phyloP scores from a whole-genome alignment of 1,140 invertebrate genomes.

The Laupala kohalensis region DNA sequence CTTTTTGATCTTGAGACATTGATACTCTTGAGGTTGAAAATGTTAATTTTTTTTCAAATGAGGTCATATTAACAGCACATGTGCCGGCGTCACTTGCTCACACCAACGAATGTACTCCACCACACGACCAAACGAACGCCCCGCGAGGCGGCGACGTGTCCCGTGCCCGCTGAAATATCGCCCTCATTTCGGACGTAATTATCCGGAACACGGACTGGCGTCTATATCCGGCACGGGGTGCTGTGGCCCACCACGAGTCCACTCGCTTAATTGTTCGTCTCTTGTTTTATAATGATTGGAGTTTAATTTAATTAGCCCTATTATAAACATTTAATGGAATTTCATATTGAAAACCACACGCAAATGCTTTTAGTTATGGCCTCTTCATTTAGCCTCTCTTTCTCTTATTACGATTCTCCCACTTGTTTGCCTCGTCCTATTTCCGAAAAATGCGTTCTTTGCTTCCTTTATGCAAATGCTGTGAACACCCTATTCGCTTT shows the following conservation, averaged over 20 bases:
- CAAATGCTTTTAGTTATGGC: not conserved
- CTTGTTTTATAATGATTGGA: not conserved
- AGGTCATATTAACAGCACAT: no score
- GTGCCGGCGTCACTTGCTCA: no score
- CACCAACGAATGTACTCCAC: no score
- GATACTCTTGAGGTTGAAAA: no score
- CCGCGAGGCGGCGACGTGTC: no score
- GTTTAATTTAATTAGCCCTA: not conserved
- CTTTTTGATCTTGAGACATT: no score
- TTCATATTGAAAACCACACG: not conserved
- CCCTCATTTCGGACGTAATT: not conserved
- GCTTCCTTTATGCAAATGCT: no score
- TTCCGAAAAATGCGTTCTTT: no score
- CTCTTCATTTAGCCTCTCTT: not conserved
- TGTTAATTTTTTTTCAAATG: no score
- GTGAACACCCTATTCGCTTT: no score
- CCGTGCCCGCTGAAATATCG: not conserved
- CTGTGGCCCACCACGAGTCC: not conserved
- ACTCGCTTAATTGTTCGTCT: not conserved
- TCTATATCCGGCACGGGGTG: not conserved
- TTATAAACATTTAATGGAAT: not conserved
- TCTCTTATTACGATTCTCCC: not conserved
- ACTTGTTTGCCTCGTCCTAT: not conserved
- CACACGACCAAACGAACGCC: no score
- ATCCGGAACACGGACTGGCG: not conserved